phyloP scores from a whole-genome alignment of 2,888 invertebrate genomes.

The Hemaris fuciformis region DNA sequence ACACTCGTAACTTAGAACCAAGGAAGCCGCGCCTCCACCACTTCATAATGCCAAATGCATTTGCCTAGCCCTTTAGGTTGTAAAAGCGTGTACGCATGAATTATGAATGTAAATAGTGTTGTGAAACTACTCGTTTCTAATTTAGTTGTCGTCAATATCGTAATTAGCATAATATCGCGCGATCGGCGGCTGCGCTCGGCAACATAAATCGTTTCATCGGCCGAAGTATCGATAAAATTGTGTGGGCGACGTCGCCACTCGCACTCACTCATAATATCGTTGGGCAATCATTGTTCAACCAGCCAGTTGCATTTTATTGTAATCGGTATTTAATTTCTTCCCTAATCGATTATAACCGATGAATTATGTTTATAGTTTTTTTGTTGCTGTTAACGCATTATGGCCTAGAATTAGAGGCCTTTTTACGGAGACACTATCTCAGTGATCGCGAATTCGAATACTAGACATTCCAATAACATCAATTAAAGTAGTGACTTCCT shows the following conservation, averaged over 20 bases:
- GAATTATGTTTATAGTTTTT: not conserved
- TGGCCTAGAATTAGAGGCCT: no score
- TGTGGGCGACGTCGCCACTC: conserved; percentile 31
- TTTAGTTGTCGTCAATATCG: conserved; percentile 1
- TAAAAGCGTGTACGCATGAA: not conserved
- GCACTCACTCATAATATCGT: conserved; percentile 11
- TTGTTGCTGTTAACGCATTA: no score
- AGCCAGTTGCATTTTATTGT: not conserved
- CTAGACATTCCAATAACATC: no score
- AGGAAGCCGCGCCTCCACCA: no score
- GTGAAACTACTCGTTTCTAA: conserved; percentile 6
- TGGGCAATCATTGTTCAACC: not conserved
- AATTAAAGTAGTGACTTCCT: no score
- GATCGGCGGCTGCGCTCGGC: conserved; percentile 21
- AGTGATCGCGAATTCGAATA: no score
- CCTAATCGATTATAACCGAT: conserved; percentile 1
- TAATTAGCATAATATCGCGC: conserved; percentile 36
- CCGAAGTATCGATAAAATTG: conserved; percentile 21
- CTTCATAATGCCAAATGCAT: no score
- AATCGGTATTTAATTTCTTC: conserved; percentile 5
- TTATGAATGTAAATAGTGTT: conserved; percentile 8
- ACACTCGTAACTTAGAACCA: no score
- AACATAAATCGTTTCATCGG: conserved; percentile 47
- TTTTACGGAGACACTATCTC: no score
- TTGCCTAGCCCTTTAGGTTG: no score